phyloP scores from a whole-genome alignment of 2,113 vertebrate genomes.

The Caretta caretta region DNA sequence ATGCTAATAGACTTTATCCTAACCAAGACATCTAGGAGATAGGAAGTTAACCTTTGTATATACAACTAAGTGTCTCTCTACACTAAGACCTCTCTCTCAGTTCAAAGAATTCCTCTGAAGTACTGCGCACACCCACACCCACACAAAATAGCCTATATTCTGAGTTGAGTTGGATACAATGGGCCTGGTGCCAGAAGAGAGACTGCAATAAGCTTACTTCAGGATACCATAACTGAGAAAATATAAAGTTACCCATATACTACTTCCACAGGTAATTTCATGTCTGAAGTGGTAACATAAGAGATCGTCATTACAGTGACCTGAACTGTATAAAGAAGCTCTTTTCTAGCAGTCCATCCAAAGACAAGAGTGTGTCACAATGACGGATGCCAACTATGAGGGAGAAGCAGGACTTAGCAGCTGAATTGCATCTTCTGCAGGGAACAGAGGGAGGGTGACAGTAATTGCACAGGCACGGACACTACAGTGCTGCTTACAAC shows the following conservation, averaged over 20 bases:
- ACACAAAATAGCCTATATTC: background rate
- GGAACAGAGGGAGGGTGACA: background rate
- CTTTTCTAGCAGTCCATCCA: background rate
- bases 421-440: no score
- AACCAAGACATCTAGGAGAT: background rate
- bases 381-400: background rate
- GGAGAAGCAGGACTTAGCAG: background rate
- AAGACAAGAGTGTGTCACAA: background rate
- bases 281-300: background rate
- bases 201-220: background rate
- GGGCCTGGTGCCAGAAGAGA: background rate
- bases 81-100: background rate
- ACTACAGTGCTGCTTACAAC: background rate
- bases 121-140: accelerated
- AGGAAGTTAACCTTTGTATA: background rate
- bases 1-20: background rate
- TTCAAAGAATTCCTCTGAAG: background rate
- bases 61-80: background rate
- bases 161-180: background rate
- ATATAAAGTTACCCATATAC: background rate
- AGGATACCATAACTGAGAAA: accelerated
- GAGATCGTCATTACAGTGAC: background rate
- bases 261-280: background rate
- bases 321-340: background rate
- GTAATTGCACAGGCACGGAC: background rate